Conservation (phyloP, 2,888 invertebrate species). For the Timema podura region DNA sequence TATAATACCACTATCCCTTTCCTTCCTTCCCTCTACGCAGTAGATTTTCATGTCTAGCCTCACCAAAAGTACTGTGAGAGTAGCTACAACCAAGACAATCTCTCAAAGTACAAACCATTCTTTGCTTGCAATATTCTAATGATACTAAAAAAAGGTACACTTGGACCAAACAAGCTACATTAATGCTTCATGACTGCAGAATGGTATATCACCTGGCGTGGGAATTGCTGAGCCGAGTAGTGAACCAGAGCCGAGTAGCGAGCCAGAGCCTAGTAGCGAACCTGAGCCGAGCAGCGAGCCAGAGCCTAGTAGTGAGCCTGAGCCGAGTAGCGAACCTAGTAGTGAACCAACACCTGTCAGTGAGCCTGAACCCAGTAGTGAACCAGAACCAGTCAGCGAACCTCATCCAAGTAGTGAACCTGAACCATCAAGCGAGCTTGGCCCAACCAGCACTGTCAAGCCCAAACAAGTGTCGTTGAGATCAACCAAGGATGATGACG, state of each 20-base stretch:
- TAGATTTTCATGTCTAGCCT: too few relatives aligned
- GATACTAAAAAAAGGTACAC: too few relatives aligned
- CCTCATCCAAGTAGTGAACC: constrained; percentile 44
- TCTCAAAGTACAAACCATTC: too few relatives aligned
- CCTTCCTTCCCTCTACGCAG: too few relatives aligned
- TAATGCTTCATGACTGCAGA: too few relatives aligned
- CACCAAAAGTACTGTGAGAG: too few relatives aligned
- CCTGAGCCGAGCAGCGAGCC: constrained; percentile 47
- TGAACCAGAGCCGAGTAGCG: constrained; percentile 44
- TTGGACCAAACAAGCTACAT: too few relatives aligned
- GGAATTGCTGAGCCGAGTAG: constrained; percentile 40
- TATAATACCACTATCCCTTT: too few relatives aligned
- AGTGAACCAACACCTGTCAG: constrained; percentile 45
- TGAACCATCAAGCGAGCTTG: constrained; percentile 44
- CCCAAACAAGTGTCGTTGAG: constrained; percentile 35
- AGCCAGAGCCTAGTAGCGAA: constrained; percentile 43
- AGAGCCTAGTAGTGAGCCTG: constrained; percentile 44
- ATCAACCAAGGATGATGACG: constrained; percentile 40
- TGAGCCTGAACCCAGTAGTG: constrained; percentile 45
- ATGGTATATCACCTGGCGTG: too few relatives aligned
- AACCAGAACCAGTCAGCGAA: constrained; percentile 43
- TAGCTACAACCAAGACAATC: too few relatives aligned
- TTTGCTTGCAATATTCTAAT: too few relatives aligned
- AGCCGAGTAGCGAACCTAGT: constrained; percentile 43
- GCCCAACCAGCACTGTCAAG: constrained; percentile 42